Conservation (phyloP, 2,888 invertebrate species). For the Isoperla grammatica region DNA sequence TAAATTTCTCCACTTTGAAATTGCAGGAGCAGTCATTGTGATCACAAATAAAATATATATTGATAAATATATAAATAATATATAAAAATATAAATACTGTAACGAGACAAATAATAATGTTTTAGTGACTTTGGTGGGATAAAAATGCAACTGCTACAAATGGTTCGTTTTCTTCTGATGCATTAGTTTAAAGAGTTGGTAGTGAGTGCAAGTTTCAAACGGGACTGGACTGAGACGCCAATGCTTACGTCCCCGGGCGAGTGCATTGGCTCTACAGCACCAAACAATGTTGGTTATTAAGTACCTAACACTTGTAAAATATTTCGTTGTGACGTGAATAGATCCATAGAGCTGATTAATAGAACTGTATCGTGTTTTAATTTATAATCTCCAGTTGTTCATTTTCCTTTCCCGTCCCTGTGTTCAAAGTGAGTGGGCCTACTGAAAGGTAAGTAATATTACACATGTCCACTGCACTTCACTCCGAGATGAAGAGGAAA, state of each 20-base stretch:
- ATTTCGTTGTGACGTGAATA: slow-evolving; percentile 32
- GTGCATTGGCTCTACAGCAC: not conserved
- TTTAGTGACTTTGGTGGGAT: slow-evolving; percentile 23
- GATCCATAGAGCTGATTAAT: slow-evolving; percentile 31
- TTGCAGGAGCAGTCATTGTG: slow-evolving; percentile 28
- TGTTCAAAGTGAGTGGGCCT: not conserved
- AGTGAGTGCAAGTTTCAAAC: too few species aligned
- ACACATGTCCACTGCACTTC: too few species aligned
- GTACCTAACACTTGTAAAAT: slow-evolving; percentile 29
- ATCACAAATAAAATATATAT: slow-evolving; percentile 22
- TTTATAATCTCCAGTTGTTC: not conserved
- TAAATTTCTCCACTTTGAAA: slow-evolving; percentile 25
- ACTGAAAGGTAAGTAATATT: too few species aligned
- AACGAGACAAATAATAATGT: slow-evolving; percentile 28
- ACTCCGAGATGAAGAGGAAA: too few species aligned
- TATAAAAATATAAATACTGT: slow-evolving; percentile 11
- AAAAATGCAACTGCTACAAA: slow-evolving; percentile 12
- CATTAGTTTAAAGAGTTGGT: slow-evolving; percentile 17
- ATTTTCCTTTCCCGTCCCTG: not conserved
- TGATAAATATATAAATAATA: slow-evolving; percentile 18
- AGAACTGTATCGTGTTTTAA: slow-evolving; percentile 27
- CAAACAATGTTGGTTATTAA: slow-evolving; percentile 9
- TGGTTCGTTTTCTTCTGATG: slow-evolving; percentile 20
- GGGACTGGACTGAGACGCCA: not conserved
- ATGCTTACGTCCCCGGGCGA: not conserved